Base-by-base conservation (phyloP, 1,140 invertebrate genomes). In the Pygmarrhopalites habei region DNA sequence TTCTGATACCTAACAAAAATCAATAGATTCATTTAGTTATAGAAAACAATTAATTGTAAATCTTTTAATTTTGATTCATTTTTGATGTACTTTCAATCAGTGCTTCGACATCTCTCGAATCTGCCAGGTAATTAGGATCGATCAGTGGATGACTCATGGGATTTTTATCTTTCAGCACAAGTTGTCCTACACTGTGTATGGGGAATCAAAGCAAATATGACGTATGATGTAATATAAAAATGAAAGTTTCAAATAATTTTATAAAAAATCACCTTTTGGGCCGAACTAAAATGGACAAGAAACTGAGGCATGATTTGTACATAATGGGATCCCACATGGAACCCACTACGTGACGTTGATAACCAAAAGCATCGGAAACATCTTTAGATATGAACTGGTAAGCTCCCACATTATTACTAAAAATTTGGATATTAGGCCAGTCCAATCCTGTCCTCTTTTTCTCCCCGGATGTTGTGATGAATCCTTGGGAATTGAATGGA, bases 81-180 rank as follows among this genome's bases (percentile, higher is more conserved):
- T n/a, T n/a, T n/a, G n/a, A n/a, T n/a, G n/a, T n/a, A n/a, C n/a
- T n/a, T n/a, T n/a, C n/a, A n/a, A n/a, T n/a, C n/a, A n/a, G n/a
- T n/a, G n/a, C n/a, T 62, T 65, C 51, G 2, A 66, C 7, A 44
- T 69, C 67, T 10, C 64, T 52, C 14, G 60, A 64, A 55, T 69
- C 59, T 35, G 49, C 46, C 21, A 66, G 64, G 35, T 69, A 69
- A 35, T 58, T 30, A 35, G 67, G 67, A 61, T 69, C 32, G 39
- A 69, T 64, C 19, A 63, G 19, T 15, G 64, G 64, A 47, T 51
- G 49, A 25, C 43, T 60, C 1, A 62, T 39, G 1, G 66, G 66
- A 64, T 68, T 62, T n/a, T 62, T 68, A 55, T 68, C 59, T 44
- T 55, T 64, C n/a, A 68, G 43, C 7, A 19, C 26, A 43, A 68